These are phyloP conservation scores for Potamarius usumacintae DNA, from an alignment of 2,113 vertebrate species.

Conservation along the genomic window DNA sequence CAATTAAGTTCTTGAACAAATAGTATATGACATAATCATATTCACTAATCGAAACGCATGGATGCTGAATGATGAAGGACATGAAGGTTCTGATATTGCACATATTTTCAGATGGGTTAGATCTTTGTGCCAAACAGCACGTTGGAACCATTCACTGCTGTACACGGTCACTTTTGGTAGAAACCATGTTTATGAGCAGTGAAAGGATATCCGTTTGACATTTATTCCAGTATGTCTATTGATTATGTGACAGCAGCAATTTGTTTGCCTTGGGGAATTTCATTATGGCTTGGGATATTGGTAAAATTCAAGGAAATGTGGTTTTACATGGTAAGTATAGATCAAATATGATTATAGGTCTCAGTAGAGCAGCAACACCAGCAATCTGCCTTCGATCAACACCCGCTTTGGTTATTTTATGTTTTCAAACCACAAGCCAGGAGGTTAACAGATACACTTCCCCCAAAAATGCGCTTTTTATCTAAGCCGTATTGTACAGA, in stretches of 20 bases:
- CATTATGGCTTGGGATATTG: constrained; percentile 52
- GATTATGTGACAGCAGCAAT: constrained; percentile 58
- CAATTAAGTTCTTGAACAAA: neutral
- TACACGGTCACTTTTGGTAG: constrained; percentile 26
- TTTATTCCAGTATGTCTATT: constrained; percentile 58
- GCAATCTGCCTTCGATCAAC: constrained; percentile 42
- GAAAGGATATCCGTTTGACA: constrained; percentile 55
- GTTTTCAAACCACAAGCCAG: constrained; percentile 28
- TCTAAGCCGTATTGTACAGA: constrained; percentile 36
- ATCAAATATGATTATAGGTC: constrained; percentile 47
- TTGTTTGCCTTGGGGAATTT: constrained; percentile 57
- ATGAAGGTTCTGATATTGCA: neutral
- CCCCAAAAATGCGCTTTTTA: constrained; percentile 35
- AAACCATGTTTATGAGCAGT: constrained; percentile 42
- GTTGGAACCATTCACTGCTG: constrained; percentile 19
- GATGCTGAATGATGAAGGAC: neutral
- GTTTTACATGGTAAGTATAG: constrained; percentile 51
- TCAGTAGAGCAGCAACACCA: constrained; percentile 9
- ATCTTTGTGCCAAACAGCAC: constrained; percentile 22
- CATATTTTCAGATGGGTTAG: neutral
- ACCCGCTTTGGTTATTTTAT: constrained; percentile 25
- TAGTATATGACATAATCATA: neutral
- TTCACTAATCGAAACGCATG: constrained; percentile 52
- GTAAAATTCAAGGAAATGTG: constrained; percentile 53
- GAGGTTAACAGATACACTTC: constrained; percentile 25